Evolutionary conservation across 2,888 invertebrate species (phyloP).

Genomic region (Bombylius discolor): DNA sequence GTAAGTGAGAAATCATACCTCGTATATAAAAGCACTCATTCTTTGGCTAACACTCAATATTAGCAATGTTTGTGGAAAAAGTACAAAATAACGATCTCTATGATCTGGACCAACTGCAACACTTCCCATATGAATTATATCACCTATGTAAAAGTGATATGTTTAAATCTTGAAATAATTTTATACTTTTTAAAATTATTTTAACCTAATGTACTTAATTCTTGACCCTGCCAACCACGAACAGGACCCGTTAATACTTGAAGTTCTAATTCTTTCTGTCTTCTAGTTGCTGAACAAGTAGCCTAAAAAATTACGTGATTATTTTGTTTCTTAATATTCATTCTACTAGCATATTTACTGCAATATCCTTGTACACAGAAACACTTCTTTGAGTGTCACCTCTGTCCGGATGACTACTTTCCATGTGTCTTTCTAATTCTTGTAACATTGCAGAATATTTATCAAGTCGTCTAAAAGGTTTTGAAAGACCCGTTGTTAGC

Average conservation of each 20-base stretch:
- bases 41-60: conserved; percentile 83
- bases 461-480: conserved; percentile 88
- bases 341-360: conserved; percentile 45
- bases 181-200: neutral
- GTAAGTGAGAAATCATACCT: conserved; percentile 43
- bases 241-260: conserved; percentile 90
- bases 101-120: conserved; percentile 77
- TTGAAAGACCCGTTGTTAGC: conserved; percentile 83
- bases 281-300: conserved; percentile 70
- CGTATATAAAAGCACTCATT: conserved; percentile 89
- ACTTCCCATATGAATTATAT: conserved; percentile 84
- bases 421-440: conserved; percentile 89
- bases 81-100: conserved; percentile 79
- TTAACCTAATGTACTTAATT: conserved; percentile 38
- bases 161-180: conserved; percentile 22
- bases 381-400: conserved; percentile 95
- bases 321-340: neutral
- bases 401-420: conserved; percentile 87
- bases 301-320: conserved; percentile 43
- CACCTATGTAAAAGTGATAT: conserved; percentile 45
- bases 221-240: conserved; percentile 89
- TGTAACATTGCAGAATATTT: conserved; percentile 91
- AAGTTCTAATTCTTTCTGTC: conserved; percentile 90
- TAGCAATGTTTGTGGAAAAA: conserved; percentile 79
- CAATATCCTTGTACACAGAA: conserved; percentile 87